phyloP scores from a whole-genome alignment of 2,888 invertebrate species.

The Agrenia bidenticulata region DNA sequence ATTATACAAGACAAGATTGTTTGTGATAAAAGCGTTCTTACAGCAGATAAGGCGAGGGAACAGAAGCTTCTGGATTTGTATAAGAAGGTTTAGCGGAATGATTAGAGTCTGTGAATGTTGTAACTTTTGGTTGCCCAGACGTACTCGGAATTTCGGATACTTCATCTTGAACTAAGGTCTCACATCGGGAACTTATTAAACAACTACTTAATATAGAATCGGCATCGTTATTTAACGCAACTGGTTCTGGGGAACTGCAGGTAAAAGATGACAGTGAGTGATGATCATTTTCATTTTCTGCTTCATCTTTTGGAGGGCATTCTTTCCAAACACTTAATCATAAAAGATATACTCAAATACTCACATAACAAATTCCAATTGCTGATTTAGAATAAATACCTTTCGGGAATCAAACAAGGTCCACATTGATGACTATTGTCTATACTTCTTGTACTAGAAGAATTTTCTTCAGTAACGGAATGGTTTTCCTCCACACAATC shows the following conservation, averaged over 20 bases:
- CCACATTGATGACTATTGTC: not conserved
- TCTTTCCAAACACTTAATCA: too few relatives aligned
- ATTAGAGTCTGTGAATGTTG: too few relatives aligned
- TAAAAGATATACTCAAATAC: too few relatives aligned
- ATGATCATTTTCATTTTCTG: not conserved
- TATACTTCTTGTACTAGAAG: not conserved
- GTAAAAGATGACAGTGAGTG: not conserved
- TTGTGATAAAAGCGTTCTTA: not conserved
- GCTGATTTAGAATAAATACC: constrained; percentile 21
- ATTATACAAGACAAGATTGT: not conserved
- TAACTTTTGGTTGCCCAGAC: too few relatives aligned
- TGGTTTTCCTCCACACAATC: constrained; percentile 22
- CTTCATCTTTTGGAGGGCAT: not conserved
- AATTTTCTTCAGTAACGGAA: not conserved
- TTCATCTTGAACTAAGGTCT: too few relatives aligned
- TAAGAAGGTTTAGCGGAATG: too few relatives aligned
- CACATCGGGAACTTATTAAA: too few relatives aligned
- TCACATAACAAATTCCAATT: too few relatives aligned
- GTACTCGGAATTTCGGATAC: too few relatives aligned
- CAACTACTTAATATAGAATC: too few relatives aligned
- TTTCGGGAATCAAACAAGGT: constrained; percentile 29
- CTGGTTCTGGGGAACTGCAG: not conserved
- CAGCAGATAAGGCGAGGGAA: constrained; percentile 9
- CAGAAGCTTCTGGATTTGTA: not conserved
- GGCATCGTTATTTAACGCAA: too few relatives aligned